Conservation (phyloP, 2,888 invertebrate species). For the Drosophila mayaguana region DNA sequence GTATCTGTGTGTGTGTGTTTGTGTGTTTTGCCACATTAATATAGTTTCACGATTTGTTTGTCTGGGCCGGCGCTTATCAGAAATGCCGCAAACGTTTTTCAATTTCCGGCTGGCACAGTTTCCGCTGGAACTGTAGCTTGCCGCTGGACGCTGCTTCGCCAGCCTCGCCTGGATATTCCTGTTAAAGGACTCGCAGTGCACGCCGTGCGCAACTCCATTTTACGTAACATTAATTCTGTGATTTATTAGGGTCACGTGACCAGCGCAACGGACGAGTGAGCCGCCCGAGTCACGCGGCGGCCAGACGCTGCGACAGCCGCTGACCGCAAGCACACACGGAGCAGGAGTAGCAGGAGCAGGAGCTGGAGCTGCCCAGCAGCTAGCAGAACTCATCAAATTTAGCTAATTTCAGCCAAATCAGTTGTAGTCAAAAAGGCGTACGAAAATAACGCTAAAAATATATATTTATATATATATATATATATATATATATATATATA, state of each 20-base stretch:
- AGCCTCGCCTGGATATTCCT: background rate
- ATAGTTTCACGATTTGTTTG: slow-evolving; percentile 45
- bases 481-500: background rate
- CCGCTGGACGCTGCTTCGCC: background rate
- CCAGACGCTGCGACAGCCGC: slow-evolving; percentile 36
- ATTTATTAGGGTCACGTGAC: slow-evolving; percentile 86
- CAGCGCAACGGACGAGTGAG: slow-evolving; percentile 84
- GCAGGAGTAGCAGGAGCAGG: background rate
- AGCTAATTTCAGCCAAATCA: slow-evolving; percentile 37
- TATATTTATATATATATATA: background rate
- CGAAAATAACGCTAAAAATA: slow-evolving; percentile 12
- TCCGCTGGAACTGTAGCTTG: slow-evolving; percentile 22
- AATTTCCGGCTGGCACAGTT: slow-evolving; percentile 78
- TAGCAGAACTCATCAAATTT: slow-evolving; percentile 39
- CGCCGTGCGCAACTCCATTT: slow-evolving; percentile 83
- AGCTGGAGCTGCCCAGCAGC: background rate
- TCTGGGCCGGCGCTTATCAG: slow-evolving; percentile 61
- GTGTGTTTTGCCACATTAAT: slow-evolving; percentile 17
- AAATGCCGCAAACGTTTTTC: slow-evolving; percentile 79
- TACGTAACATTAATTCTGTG: slow-evolving; percentile 86
- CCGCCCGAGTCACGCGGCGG: slow-evolving; percentile 66
- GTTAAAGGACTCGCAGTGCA: slow-evolving; percentile 43
- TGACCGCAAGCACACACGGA: slow-evolving; percentile 41
- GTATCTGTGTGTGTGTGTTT: background rate
- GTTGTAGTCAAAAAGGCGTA: slow-evolving; percentile 3